Percentiles rank a stretch among this genome's conserved stretches.
phyloP scores from a whole-genome alignment of 2,888 invertebrate species.

The Rhingia campestris region DNA sequence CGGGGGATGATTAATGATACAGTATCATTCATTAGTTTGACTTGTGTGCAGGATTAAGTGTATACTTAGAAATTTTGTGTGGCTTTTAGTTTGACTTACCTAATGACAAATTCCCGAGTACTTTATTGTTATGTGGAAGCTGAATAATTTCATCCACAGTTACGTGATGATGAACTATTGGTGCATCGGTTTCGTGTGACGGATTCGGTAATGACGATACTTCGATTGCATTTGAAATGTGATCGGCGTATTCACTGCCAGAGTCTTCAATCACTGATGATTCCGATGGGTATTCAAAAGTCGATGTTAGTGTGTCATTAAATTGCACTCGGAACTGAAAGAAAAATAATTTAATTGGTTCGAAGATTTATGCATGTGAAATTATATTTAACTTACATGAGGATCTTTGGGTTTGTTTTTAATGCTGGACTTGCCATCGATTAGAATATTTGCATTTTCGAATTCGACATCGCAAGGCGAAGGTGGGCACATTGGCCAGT shows the following conservation, averaged over 20 bases:
- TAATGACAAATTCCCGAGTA: slow-evolving; percentile 82
- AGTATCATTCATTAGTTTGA: slow-evolving; percentile 21
- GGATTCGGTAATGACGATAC: slow-evolving; percentile 70
- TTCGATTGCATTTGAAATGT: slow-evolving; percentile 73
- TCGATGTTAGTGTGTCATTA: slow-evolving; percentile 92
- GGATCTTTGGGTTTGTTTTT: slow-evolving; percentile 84
- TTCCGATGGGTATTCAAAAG: slow-evolving; percentile 97
- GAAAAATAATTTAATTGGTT: slow-evolving; percentile 42
- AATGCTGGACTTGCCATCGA: slow-evolving; percentile 94
- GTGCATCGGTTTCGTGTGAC: slow-evolving; percentile 72
- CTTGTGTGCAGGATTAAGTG: slow-evolving; percentile 50
- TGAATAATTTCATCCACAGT: slow-evolving; percentile 81
- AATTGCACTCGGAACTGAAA: slow-evolving; percentile 94
- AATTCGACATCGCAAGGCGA: slow-evolving; percentile 93
- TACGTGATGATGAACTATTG: slow-evolving; percentile 78
- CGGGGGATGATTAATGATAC: slow-evolving; percentile 14
- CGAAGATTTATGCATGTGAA: neutral
- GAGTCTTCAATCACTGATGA: slow-evolving; percentile 89
- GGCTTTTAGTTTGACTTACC: slow-evolving; percentile 78
- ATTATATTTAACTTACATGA: slow-evolving; percentile 78
- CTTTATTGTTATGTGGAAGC: slow-evolving; percentile 79
- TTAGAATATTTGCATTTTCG: slow-evolving; percentile 94
- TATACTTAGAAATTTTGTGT: slow-evolving; percentile 2
- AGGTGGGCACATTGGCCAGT: slow-evolving; percentile 86
- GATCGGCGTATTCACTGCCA: slow-evolving; percentile 77